Base-by-base conservation (phyloP, 35 echinoderm and acorn worm genomes). In the Stichopus chloronotus region DNA sequence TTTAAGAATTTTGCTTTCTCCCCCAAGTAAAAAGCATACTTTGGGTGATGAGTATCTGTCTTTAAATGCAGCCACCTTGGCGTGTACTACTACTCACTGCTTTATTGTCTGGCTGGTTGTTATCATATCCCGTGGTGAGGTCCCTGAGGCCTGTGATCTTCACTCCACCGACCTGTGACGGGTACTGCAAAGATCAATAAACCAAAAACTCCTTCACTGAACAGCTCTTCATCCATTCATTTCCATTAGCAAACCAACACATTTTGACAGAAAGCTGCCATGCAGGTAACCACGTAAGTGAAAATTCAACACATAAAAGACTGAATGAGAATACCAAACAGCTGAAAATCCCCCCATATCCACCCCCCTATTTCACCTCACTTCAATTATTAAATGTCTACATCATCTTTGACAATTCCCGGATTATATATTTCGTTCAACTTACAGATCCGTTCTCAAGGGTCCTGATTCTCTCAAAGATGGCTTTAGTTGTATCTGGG, bases 111-210 rank as follows among this genome's bases (percentile, higher is more conserved):
- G 97, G 95, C 53, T 98, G 95, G 78, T 86, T 95, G 79, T 61
- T 96, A 58, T 98, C 97, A 92, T 88, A 96, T 25, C 97, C 97
- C 8, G 97, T 96, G 11, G 95, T 96, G 5, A 98, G 92, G 78
- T 98, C 97, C 87, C 97, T 76, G 6, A 96, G 90, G 12, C 95
- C 88, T 19, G 87, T 98, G 16, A 98, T 91, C 22, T 94, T 93
- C 16, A 81, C 94, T n/a, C 63, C 53, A 52, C 93, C 87, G 86
- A 93, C 82, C 7, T 94, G 79, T 72, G 72, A 90, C 60, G 97
- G 95, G 91, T 98, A 96, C 93, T 98, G 69, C 17, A 61, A 63
- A 9, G n/a, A 24, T 8, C 24, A 83, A 83, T 83, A 52, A 17
- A 83, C 7, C 14, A 55, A 83, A 83, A 6, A 83, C 30, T 30